Evolutionary conservation across 2,888 invertebrate species (phyloP).

Genomic region (Saturnia japonica): DNA sequence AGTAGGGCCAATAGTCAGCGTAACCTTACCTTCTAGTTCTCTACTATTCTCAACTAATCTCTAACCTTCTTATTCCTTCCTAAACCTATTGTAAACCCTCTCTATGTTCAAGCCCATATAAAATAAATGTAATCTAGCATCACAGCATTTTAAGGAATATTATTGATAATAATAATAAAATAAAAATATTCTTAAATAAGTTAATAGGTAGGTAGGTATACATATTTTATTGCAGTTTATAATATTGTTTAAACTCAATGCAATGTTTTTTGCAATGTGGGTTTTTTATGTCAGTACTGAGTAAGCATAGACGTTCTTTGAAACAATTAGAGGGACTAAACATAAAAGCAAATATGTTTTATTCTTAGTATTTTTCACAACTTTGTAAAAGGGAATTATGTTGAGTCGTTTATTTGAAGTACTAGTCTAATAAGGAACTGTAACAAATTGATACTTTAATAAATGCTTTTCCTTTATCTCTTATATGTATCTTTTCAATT

Average conservation of each 20-base stretch:
- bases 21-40: too few species aligned
- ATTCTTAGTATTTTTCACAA: neutral
- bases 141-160: too few species aligned
- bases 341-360: conserved; percentile 1
- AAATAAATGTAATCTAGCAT: too few species aligned
- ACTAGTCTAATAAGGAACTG: neutral
- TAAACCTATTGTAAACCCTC: too few species aligned
- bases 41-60: too few species aligned
- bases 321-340: conserved; percentile 14
- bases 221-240: conserved; percentile 24
- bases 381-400: conserved; percentile 4
- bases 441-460: conserved; percentile 2
- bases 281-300: conserved; percentile 9
- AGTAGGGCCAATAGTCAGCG: too few species aligned
- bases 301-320: conserved; percentile 6
- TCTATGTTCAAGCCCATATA: too few species aligned
- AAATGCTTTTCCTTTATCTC: neutral
- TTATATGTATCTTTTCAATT: neutral
- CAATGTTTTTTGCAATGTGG: conserved; percentile 16
- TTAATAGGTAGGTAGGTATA: conserved; percentile 23
- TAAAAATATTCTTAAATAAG: neutral
- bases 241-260: conserved; percentile 31
- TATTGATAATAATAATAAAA: too few species aligned
- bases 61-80: too few species aligned
- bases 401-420: neutral